Base-by-base conservation (phyloP, 2,113 vertebrate genomes). In the Muntiacus reevesi region DNA sequence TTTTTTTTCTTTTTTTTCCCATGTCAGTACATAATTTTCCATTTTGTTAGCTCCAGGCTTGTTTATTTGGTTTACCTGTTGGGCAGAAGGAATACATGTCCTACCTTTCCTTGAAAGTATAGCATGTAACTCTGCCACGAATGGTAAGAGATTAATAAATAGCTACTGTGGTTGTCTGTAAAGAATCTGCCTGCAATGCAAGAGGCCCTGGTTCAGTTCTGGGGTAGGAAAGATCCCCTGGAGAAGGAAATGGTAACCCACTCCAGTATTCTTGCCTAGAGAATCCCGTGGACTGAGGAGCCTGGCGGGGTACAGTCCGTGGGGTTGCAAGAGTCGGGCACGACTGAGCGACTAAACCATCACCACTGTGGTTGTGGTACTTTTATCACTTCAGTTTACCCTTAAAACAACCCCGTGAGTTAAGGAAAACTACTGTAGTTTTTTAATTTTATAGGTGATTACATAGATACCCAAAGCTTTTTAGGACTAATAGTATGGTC, bases 141-240 rank as follows among this genome's bases (percentile, higher is more conserved):
- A 40, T 76, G 3, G 0, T 23, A 43, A 60, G 14, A 40, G 45
- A 27, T 54, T 91, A 83, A 84, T 60, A 78, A 55, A 14, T 47
- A 62, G 2, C 19, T 43, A 2, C 33, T 25, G 55, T 55, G 17
- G 21, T 57, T 71, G n/a, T 40, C 67, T 40, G n/a, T 71, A 40
- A 71, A 71, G 67, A 40, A 71, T 23, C 67, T 40, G 19, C 67
- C 67, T 71, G 10, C 67, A 71, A 6, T 71, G n/a, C 10, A 71
- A 23, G n/a, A 71, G 67, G 40, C 10, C n/a, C 19, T 71, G n/a
- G n/a, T 40, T 71, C n/a, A 71, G 0, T 71, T 40, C 19, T 0
- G 0, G 5, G n/a, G 10, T 40, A 21, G 19, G n/a, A 40, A 23
- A 23, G 67, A 71, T 71, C 10, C 10, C 67, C 67, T 40, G 19